Percentiles rank a stretch among this genome's conserved stretches.
These are phyloP conservation scores for Drymonia ruficornis DNA, from an alignment of 2,888 invertebrate species.

Conservation along the genomic window DNA sequence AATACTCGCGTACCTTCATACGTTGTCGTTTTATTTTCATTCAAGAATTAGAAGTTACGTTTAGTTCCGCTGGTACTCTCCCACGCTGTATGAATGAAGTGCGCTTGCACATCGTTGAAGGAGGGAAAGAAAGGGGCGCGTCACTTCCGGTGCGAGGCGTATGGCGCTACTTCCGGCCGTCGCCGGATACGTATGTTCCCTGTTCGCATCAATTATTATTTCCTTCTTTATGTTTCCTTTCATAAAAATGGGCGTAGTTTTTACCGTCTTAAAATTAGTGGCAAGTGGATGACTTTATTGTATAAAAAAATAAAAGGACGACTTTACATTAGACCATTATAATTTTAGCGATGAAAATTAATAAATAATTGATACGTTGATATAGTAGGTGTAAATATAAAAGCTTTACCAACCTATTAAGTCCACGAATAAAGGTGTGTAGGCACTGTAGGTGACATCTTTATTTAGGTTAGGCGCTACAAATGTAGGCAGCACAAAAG, in stretches of 20 bases:
- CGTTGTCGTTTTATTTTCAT: constrained; percentile 68
- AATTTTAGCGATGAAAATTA: too few species aligned
- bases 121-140: constrained; percentile 77
- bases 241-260: constrained; percentile 45
- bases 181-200: constrained; percentile 76
- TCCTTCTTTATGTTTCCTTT: constrained; percentile 77
- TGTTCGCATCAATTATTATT: constrained; percentile 78
- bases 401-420: too few species aligned
- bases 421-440: too few species aligned
- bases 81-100: constrained; percentile 73
- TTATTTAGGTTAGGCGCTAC: too few species aligned
- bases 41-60: constrained; percentile 70
- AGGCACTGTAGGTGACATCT: too few species aligned
- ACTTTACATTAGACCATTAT: too few species aligned
- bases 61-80: constrained; percentile 67
- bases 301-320: too few species aligned
- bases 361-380: too few species aligned
- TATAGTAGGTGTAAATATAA: too few species aligned
- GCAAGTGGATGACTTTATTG: background rate
- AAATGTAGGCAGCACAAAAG: too few species aligned
- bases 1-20: constrained; percentile 49
- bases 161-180: constrained; percentile 75
- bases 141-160: constrained; percentile 75
- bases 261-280: constrained; percentile 36
- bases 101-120: constrained; percentile 52